Evolutionary conservation across 2,888 invertebrate species (phyloP).

Genomic region (Lepas anatifera): DNA sequence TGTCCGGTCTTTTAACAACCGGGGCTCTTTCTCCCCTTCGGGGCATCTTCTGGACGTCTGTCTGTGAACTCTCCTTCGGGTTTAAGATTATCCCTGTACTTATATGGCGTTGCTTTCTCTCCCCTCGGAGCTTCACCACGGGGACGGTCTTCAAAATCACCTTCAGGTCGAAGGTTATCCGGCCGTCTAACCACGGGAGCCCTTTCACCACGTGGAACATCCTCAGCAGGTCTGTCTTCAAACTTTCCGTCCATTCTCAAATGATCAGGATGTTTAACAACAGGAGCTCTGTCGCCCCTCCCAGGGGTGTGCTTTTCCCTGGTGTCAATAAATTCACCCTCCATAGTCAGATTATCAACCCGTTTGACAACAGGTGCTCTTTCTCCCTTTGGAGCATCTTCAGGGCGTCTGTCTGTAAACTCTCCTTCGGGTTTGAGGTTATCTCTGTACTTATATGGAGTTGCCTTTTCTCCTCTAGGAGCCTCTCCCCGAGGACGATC

Average conservation of each 20-base stretch:
- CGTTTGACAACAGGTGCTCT: not conserved
- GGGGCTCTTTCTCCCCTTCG: constrained; percentile 20
- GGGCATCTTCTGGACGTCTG: constrained; percentile 36
- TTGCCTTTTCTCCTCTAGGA: constrained; percentile 21
- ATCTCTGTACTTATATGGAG: constrained; percentile 22
- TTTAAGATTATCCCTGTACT: constrained; percentile 37
- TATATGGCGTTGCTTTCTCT: constrained; percentile 34
- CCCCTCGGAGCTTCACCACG: constrained; percentile 37
- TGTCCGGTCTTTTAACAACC: constrained; percentile 20
- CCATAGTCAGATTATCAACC: not conserved
- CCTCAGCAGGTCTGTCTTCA: constrained; percentile 29
- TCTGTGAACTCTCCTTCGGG: constrained; percentile 43
- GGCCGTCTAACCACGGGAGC: constrained; percentile 23
- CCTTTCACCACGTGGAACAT: constrained; percentile 2
- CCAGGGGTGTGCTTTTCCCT: not conserved
- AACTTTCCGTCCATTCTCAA: not conserved
- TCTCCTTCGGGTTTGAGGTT: constrained; percentile 24
- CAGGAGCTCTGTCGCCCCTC: not conserved
- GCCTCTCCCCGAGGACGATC: constrained; percentile 24
- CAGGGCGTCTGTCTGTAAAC: constrained; percentile 30
- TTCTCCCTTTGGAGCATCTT: not conserved
- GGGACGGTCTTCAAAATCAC: constrained; percentile 36
- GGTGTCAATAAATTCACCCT: not conserved
- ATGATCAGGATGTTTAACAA: not conserved
- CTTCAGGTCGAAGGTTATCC: constrained; percentile 49